Evolutionary conservation across 2,888 invertebrate genomes (phyloP).

Genomic region (Eupelmus urozonus): DNA sequence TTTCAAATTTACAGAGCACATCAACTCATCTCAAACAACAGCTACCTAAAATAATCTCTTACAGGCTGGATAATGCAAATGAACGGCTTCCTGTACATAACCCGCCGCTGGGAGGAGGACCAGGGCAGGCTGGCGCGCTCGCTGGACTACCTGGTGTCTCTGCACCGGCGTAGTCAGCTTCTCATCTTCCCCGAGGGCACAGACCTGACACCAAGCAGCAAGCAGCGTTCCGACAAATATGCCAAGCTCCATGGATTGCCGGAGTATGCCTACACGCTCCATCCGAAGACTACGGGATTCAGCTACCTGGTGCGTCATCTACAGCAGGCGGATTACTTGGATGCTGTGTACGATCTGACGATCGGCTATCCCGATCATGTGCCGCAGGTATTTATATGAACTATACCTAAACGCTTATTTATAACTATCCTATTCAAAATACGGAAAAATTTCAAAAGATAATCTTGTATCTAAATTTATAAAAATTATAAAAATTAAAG

Average conservation of each 20-base stretch:
- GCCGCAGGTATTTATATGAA: conserved; percentile 78
- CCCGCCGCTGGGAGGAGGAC: conserved; percentile 89
- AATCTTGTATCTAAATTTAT: no score
- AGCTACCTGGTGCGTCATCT: conserved; percentile 81
- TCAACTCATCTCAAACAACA: no score
- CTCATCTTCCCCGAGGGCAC: conserved; percentile 94
- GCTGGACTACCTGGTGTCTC: conserved; percentile 85
- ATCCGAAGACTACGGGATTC: conserved; percentile 92
- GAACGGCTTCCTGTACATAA: conserved; percentile 90
- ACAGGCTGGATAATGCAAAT: conserved; percentile 93
- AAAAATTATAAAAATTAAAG: no score
- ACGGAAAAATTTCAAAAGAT: no score
- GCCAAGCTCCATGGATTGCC: conserved; percentile 85
- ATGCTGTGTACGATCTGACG: conserved; percentile 91
- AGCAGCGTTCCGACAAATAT: conserved; percentile 84
- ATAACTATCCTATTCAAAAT: no score
- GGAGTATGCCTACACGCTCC: conserved; percentile 86
- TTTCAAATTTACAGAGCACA: no score
- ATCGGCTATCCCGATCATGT: conserved; percentile 88
- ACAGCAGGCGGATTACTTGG: conserved; percentile 81
- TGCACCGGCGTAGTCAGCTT: conserved; percentile 84
- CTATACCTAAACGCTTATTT: no score
- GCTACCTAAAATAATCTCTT: not conserved
- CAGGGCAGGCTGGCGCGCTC: conserved; percentile 83
- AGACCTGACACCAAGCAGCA: conserved; percentile 86